A percentile compares a stretch with the other conserved stretches of the same genome.
Conservation (phyloP, 2,113 vertebrate genomes). For the Catharus fuscescens region DNA sequence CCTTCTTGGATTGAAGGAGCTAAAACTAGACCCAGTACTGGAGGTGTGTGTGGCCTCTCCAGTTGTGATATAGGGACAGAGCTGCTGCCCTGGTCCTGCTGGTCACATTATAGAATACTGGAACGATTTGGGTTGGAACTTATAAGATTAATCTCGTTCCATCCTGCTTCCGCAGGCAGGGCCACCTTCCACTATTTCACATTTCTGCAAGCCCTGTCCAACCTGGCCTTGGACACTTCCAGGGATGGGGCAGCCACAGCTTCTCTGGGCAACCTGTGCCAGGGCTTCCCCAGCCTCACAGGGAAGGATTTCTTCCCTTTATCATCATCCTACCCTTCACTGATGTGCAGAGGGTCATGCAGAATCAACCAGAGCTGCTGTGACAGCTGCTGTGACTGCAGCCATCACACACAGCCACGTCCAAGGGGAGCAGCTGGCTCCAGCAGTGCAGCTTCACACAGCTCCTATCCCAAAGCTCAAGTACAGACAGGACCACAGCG, state of each 20-base stretch:
- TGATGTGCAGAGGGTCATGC: neutral
- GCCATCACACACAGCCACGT: neutral
- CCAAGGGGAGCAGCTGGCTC: neutral
- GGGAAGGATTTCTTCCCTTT: neutral
- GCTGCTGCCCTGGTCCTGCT: neutral
- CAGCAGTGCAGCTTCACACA: neutral
- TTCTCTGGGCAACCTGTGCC: neutral
- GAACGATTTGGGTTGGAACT: neutral
- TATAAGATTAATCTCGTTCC: neutral
- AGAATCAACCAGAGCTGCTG: neutral
- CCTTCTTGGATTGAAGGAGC: too few species aligned
- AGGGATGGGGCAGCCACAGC: neutral
- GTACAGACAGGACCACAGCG: neutral
- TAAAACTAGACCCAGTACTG: neutral
- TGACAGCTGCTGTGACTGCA: neutral
- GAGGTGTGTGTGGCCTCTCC: neutral
- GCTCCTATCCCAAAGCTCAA: neutral
- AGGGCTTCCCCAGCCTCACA: rapidly evolving
- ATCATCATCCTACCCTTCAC: neutral
- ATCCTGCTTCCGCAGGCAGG: rapidly evolving
- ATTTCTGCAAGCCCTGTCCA: neutral
- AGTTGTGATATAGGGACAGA: neutral
- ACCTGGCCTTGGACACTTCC: neutral
- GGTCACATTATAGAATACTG: too few species aligned
- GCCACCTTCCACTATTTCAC: neutral